Evolutionary conservation across 2,888 invertebrate genomes (phyloP), one percentile per base, ranked within the genome.

Genomic region (Cheilosia impressa): DNA sequence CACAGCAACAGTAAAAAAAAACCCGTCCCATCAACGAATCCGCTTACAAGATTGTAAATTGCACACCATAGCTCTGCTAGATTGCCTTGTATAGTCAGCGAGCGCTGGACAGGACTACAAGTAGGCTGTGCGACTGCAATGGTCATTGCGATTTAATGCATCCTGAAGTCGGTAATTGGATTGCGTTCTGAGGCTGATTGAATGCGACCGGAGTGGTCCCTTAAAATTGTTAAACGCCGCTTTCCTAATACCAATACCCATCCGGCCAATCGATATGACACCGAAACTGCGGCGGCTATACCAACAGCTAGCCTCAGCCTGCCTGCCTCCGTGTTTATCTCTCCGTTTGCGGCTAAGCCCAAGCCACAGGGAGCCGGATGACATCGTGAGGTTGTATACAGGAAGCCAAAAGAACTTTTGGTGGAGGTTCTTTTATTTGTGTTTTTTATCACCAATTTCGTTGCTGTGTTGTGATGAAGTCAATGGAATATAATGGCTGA

Each of bases 101-200:
- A 0, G 66, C 63, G 19, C 55, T 6, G 58, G 24, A 22, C 57
- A 19, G 57, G 10, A 19, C 34, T 10, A 17, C n/a, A 9, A 2
- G 43, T 5, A 6, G 41, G 22, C 13, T 10, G 22, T 43, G 57
- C 69, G 50, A 83, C 60, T 7, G 66, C 47, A 41, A 68, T 75
- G 62, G 62, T 19, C 19, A 19, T 69, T 75, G 60, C 82, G 65
- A 85, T 77, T 85, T 85, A 85, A 85, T 85, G 77, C 77, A 81
- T 80, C 85, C 85, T 72, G 81, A 76, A 69, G 62, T 50, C 81
- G 63, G 76, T 85, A 85, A 85, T 85, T 85, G 85, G 85, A 62
- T 41, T 83, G 72, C 55, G 43, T 34, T 27, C 27, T 80, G 53
- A 38, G 38, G 4, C 76, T 85, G 76, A 85, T 80, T 80, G 76